Base-by-base conservation (phyloP, 1,140 invertebrate species). In the Sycophila sp. region DNA sequence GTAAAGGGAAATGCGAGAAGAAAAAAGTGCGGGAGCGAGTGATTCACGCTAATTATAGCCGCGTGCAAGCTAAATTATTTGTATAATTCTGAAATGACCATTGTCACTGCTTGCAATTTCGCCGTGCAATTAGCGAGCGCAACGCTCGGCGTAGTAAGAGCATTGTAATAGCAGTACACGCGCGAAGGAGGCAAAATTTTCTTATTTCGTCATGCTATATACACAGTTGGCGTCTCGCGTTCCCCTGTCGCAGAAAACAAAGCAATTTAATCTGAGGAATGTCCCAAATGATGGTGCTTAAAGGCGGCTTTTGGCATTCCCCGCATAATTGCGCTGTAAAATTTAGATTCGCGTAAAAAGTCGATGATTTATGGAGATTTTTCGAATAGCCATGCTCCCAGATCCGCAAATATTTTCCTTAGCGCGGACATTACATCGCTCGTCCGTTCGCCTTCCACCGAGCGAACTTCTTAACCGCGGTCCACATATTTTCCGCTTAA, bases 131-230 rank as follows among this genome's bases (percentile, higher is more conserved):
- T 55, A 55, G 51, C 28, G 51, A 55, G 51, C 13, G 28, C 8
- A 3, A 15, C 22, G 5, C 2, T 4, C 7, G 19, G 3, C 5
- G 17, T 36, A 36, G 24, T 15, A 30, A 53, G 4, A 30, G 24
- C 49, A 30, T 53, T 53, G 49, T 30, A 55, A 49, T 49, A 17
- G 24, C 19, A 26, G 22, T 32, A 19, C 15, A 32, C 13, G 28
- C 49, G 22, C 15, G 51, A 55, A 55, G 51, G 51, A 30, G 26
- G 15, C 34, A 15, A 55, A 32, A 55, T 55, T 55, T 55, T 55
- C 51, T 55, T 32, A 55, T 55, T 55, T 55, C 51, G 28, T 30
- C 24, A 55, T n/a, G 13, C 24, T 49, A 42, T 40, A 40, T 40
- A 2, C 36, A n/a, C n/a, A n/a, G n/a, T n/a, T n/a, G n/a, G n/a